Percentiles rank a stretch among this genome's conserved stretches.
These are phyloP conservation scores for Drosophila pegasa DNA, from an alignment of 2,888 invertebrate species.

Conservation along the genomic window DNA sequence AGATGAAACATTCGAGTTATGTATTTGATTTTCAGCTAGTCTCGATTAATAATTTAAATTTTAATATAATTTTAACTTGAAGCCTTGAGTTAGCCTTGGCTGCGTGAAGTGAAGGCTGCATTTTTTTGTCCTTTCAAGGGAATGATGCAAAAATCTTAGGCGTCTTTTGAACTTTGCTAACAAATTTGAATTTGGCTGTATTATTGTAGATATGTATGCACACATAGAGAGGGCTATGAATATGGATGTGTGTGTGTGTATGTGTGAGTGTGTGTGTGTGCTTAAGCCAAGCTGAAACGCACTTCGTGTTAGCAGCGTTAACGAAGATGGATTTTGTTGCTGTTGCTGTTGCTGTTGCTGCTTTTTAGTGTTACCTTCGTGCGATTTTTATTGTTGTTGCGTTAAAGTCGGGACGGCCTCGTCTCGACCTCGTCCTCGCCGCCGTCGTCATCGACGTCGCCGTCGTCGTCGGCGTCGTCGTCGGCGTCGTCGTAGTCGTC, in stretches of 20 bases:
- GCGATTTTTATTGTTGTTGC: conserved; percentile 49
- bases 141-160: conserved; percentile 31
- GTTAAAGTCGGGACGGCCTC: conserved; percentile 58
- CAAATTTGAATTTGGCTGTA: conserved; percentile 18
- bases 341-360: neutral
- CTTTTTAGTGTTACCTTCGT: conserved; percentile 60
- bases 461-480: conserved; percentile 45
- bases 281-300: conserved; percentile 50
- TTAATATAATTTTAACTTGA: neutral
- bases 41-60: neutral
- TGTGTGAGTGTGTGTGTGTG: conserved; percentile 6
- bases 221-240: conserved; percentile 10
- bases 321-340: conserved; percentile 70
- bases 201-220: conserved; percentile 8
- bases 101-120: conserved; percentile 1
- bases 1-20: neutral
- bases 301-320: conserved; percentile 69
- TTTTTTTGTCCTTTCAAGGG: conserved; percentile 3
- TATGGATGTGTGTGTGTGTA: conserved; percentile 13
- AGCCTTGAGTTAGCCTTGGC: conserved; percentile 4
- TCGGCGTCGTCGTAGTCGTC: conserved; percentile 45
- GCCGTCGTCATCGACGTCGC: conserved; percentile 46
- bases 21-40: neutral
- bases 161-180: conserved; percentile 35
- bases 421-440: conserved; percentile 54